Conservation (phyloP, 2,888 invertebrate species). For the Acleris laterana region DNA sequence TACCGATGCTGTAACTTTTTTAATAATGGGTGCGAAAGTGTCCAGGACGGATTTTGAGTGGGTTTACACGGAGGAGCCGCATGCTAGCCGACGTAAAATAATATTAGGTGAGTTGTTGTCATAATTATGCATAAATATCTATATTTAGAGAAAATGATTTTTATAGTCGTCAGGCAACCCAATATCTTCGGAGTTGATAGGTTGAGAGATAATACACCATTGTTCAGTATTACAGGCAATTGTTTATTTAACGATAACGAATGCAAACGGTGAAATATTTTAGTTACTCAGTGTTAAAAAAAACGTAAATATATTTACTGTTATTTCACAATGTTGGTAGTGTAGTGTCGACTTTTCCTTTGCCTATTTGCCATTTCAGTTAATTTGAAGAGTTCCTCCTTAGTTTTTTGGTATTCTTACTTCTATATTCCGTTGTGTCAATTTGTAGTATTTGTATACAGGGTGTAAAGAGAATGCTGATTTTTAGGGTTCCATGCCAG, state of each 20-base stretch:
- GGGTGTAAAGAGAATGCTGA: no score
- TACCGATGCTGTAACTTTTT: constrained; percentile 10
- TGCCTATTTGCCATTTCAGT: no score
- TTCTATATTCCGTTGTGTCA: no score
- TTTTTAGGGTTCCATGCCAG: no score
- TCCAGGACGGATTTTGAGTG: constrained; percentile 98
- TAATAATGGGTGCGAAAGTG: constrained; percentile 95
- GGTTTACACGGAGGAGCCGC: constrained; percentile 98
- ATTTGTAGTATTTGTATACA: no score
- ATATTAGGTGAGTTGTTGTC: constrained; percentile 89
- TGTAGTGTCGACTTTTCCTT: neutral
- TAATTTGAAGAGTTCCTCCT: no score
- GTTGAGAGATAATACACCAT: neutral
- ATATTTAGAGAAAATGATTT: neutral
- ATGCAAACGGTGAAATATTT: neutral
- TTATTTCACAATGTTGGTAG: neutral
- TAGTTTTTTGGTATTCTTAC: no score
- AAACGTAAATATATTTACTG: neutral
- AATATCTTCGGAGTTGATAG: neutral
- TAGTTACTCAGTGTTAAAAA: neutral
- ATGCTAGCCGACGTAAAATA: constrained; percentile 95
- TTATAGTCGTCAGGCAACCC: neutral
- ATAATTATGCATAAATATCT: constrained; percentile 21
- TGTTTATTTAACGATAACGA: neutral
- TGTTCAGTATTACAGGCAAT: neutral